phyloP scores from a whole-genome alignment of 2,888 invertebrate species.

The Perizoma affinitatum region DNA sequence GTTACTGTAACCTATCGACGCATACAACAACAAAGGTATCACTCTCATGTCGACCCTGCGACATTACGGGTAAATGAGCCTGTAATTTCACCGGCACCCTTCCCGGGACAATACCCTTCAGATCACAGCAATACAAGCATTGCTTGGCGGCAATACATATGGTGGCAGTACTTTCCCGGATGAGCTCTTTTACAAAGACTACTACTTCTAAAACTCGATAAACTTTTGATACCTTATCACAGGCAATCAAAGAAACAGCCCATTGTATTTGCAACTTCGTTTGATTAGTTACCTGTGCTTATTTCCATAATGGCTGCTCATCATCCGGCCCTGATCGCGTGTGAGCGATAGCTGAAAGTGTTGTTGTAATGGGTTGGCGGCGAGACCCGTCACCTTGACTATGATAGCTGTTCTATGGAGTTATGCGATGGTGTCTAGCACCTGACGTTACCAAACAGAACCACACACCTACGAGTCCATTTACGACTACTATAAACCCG shows the following conservation, averaged over 20 bases:
- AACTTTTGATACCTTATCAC: neutral
- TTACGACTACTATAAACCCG: neutral
- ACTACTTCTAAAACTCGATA: no score
- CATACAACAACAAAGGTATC: no score
- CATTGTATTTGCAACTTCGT: conserved; percentile 5
- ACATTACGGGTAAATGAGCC: no score
- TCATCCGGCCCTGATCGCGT: conserved; percentile 18
- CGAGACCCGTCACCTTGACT: conserved; percentile 20
- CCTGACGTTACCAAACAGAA: conserved; percentile 18
- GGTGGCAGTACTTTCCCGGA: no score
- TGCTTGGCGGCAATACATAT: no score
- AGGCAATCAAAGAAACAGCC: conserved; percentile 18
- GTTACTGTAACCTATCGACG: no score
- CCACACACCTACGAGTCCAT: conserved; percentile 9
- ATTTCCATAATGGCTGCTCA: conserved; percentile 3
- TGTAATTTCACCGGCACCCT: no score
- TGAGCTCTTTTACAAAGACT: no score
- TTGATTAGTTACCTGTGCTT: conserved; percentile 9
- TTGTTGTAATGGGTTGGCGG: conserved; percentile 6
- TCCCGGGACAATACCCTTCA: no score
- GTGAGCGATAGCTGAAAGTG: conserved; percentile 10
- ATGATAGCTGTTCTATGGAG: conserved; percentile 14
- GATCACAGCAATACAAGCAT: no score
- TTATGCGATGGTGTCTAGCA: conserved; percentile 28
- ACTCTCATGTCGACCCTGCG: no score